Evolutionary conservation across 2,888 invertebrate genomes (phyloP), one percentile per base, ranked within the genome.

Genomic region (Podabrus alpinus): DNA sequence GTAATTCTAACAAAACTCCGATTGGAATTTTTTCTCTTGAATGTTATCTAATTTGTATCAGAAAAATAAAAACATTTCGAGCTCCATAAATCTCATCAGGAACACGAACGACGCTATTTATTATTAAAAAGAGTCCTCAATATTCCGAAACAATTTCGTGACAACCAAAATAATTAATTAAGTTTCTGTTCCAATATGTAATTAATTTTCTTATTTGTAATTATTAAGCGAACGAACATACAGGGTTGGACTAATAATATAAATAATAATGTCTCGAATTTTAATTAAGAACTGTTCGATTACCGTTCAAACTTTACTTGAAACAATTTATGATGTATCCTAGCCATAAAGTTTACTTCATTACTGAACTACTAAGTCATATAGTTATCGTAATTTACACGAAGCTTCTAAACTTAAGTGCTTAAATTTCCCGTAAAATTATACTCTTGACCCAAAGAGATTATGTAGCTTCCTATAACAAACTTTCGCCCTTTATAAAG

Each of bases 371-470:
- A 64, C 62, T 64, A 64, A 64, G 62, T 64, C 62, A 64, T 64
- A 64, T 64, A 64, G 62, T 64, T 64, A 64, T 64, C 17, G 62
- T 64, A 64, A 64, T 64, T 64, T 64, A 64, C 17, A 64, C 62
- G 21, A n/a, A 21, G 21, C 62, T 19, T 45, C 45, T 64, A 64
- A 64, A 64, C 25, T 19, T 64, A 60, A 67, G 71, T 71, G 71
- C 66, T 59, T 59, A 71, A 71, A 71, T 71, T 67, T 71, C 71
- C 66, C 59, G 24, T 66, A 66, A 25, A 71, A 66, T 67, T 71
- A 67, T 59, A 67, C 71, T 45, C 45, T 71, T 71, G 71, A 67
- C 71, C 67, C 67, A 59, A 62, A 59, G 66, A 19, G 59, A 67
- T 71, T 71, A 64, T 21, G 19, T 64, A 45, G 45, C 45, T 45